phyloP scores from a whole-genome alignment of 2,113 vertebrate species.

The Opisthocomus hoazin region DNA sequence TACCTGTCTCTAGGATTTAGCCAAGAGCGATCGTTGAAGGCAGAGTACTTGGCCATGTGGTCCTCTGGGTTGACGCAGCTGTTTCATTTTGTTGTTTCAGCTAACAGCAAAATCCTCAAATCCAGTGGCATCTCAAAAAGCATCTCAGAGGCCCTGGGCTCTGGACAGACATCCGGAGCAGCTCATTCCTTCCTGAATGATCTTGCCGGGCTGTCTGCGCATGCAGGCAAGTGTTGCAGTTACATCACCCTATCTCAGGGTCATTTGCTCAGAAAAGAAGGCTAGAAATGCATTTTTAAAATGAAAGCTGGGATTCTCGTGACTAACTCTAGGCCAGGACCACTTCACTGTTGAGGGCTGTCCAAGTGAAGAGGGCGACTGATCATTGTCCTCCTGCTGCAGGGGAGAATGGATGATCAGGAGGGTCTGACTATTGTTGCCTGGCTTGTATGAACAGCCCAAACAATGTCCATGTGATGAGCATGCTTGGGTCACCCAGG shows the following conservation, averaged over 20 bases:
- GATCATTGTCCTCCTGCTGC: rapidly evolving
- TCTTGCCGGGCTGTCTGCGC: neutral
- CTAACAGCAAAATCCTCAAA: neutral
- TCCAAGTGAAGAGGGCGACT: rapidly evolving
- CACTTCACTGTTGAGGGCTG: rapidly evolving
- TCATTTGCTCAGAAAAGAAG: neutral
- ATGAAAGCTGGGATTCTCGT: rapidly evolving
- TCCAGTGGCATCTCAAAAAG: neutral
- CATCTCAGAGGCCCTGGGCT: neutral
- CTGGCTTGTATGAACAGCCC: neutral
- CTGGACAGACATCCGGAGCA: neutral
- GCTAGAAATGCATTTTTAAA: neutral
- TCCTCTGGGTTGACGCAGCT: neutral
- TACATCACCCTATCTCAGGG: neutral
- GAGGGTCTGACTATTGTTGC: rapidly evolving
- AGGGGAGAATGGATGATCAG: rapidly evolving
- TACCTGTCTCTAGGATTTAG: neutral
- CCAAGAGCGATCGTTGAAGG: rapidly evolving
- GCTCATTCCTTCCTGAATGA: rapidly evolving
- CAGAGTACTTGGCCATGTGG: rapidly evolving
- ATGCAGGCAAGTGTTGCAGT: rapidly evolving
- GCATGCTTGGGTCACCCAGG: neutral
- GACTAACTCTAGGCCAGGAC: neutral
- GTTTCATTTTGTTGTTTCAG: neutral
- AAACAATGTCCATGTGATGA: neutral